Base-by-base conservation (phyloP, 2,797 vertebrate genomes). In the Gambusia yucatana region DNA sequence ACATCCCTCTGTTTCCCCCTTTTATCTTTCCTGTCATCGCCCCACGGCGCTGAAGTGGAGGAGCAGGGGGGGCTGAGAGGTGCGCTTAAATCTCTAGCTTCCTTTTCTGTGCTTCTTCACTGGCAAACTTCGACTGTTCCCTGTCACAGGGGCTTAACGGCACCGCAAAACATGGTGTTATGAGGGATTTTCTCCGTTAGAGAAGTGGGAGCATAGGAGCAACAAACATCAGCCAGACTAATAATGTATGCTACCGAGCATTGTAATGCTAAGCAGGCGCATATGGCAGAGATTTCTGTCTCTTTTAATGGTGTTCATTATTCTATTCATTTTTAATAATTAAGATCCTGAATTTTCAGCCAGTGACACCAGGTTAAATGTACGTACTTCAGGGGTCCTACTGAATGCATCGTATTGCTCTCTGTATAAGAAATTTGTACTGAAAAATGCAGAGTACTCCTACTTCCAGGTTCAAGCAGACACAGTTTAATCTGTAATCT, bases 21-120 rank as follows among this genome's bases (percentile, higher is more conserved):
- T 94, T 94, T 93, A 94, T 94, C 93, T 94, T 92, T 83, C 82
- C 90, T 91, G 88, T 93, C 91, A 92, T 94, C 87, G 72, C 81
- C 82, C 83, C 86, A 87, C 81, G 78, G 41, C 50, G 65, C 76
- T 80, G 84, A 82, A 77, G 82, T 90, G 77, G 88, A 82, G 63
- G 71, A 72, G 82, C 3, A 0, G 36, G 67, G 76, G 70, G 76
- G 77, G 83, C 50, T 1, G 2, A 75, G 61, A 82, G 83, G 86
- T 85, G 83, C 43, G 75, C 76, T 89, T 76, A 75, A 87, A 91
- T 91, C 85, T 79, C 76, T 81, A 50, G 50, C 73, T 76, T 87
- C 43, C 65, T 76, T 90, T 85, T 81, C 57, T 52, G 44, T 77
- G 72, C 43, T 52, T 84, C 75, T 80, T 80, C 67, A 72, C 50